Percentiles rank a stretch among this genome's conserved stretches.
phyloP scores from a whole-genome alignment of 2,797 vertebrate species.

The Sus cebifrons region DNA sequence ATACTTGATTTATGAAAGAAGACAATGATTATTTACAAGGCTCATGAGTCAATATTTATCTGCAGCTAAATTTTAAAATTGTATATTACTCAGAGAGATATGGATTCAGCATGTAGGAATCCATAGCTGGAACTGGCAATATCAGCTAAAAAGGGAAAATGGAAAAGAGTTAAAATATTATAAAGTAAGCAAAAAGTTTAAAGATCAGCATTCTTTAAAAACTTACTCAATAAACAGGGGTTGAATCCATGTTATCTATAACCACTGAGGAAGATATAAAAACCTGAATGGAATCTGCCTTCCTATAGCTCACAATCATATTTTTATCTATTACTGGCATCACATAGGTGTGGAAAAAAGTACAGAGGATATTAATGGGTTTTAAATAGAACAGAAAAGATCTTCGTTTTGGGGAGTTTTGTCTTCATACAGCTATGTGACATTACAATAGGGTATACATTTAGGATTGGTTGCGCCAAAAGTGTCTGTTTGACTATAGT shows the following conservation, averaged over 20 bases:
- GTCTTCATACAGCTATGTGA: not conserved
- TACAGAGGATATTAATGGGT: not conserved
- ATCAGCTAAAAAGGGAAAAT: not conserved
- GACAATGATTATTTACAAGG: conserved; percentile 67
- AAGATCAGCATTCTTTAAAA: not conserved
- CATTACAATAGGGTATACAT: not conserved
- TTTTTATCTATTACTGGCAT: conserved; percentile 22
- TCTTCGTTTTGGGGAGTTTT: not conserved
- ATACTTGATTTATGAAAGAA: conserved; percentile 67
- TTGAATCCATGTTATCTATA: not conserved
- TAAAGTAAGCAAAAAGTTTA: not conserved
- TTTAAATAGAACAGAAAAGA: not conserved
- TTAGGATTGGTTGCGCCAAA: not conserved
- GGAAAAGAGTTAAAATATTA: not conserved
- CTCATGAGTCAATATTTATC: conserved; percentile 29
- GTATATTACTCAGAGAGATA: conserved; percentile 31
- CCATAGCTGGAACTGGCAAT: not conserved
- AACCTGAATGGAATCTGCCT: not conserved
- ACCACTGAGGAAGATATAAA: not conserved
- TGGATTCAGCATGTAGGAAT: not conserved
- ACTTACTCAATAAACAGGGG: conserved; percentile 27
- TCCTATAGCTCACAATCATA: not conserved
- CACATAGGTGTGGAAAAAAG: not conserved
- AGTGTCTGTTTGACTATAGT: not conserved
- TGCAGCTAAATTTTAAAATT: conserved; percentile 15